Base-by-base conservation (phyloP, 2,888 invertebrate genomes). In the Isotomurus palustris region DNA sequence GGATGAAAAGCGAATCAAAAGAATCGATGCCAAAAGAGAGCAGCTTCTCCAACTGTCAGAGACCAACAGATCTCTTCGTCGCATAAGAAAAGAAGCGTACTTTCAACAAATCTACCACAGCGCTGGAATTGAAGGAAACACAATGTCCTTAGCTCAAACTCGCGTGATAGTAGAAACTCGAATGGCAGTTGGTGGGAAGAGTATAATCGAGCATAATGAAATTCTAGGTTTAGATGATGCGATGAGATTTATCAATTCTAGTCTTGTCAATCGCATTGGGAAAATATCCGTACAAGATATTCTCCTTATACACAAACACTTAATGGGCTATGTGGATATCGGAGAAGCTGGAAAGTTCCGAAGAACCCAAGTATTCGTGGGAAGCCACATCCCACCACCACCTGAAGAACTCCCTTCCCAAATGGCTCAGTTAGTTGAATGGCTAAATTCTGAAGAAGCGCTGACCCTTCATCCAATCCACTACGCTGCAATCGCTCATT, bases 41-140 rank as follows among this genome's bases (percentile, higher is more conserved):
- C 82, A 85, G 19, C 78, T 96, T 6, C 83, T 88, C 22, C 83
- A 84, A 3, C 86, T 94, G 72, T 90, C 93, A 19, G 85, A 88
- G 64, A 82, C 82, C 38, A 86, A 86, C 75, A 82, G 87, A 0
- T 88, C 91, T 4, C 78, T 95, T 67, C 81, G 90, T 51, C 82
- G 91, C 72, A 88, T 92, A 3, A 94, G 94, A 73, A 90, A 89
- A 73, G 95, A 96, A 76, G 92, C 92, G 1, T 97, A 95, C 75
- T 95, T 92, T 75, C 77, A 80, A 67, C 93, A 96, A 74, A 92
- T 97, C 62, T 94, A 95, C 76, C 96, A 97, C 73, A 93, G 95
- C 0, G 94, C 93, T 21, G 96, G 91, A 24, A 93, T 97, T 66
- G 97, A 97, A 78, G 96, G 96, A 0, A 97, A 97, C 74, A 96